Percentiles rank a stretch among this genome's conserved stretches.
Conservation (phyloP, 2,888 invertebrate genomes). For the Microchrysa polita region DNA sequence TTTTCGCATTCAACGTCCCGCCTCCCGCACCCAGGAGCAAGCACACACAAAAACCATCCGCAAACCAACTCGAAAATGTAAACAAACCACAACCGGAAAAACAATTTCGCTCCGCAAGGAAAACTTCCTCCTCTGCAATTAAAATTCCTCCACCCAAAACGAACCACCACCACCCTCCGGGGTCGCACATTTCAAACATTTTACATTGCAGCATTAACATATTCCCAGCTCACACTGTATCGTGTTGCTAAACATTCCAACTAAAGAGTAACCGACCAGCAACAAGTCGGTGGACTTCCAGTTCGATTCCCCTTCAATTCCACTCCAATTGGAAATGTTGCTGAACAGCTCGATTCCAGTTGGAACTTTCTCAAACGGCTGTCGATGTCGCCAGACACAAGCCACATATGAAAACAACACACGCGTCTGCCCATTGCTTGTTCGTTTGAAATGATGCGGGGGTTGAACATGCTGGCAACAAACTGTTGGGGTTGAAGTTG, state of each 20-base stretch:
- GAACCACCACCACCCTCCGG: background rate
- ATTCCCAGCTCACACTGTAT: background rate
- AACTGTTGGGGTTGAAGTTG: slow-evolving; percentile 24
- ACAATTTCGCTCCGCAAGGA: slow-evolving; percentile 25
- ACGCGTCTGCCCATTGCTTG: too few relatives aligned
- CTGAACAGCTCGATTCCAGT: too few relatives aligned
- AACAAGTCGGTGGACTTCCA: background rate
- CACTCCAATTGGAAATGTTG: background rate
- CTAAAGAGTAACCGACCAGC: background rate
- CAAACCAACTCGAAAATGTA: slow-evolving; percentile 17
- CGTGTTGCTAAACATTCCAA: background rate
- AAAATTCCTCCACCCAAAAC: background rate
- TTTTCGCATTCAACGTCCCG: too few relatives aligned
- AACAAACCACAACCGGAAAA: slow-evolving; percentile 39
- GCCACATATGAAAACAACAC: too few relatives aligned
- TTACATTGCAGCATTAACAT: background rate
- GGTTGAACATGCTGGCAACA: background rate
- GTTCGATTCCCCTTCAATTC: background rate
- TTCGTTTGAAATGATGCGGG: too few relatives aligned
- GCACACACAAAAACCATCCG: too few relatives aligned
- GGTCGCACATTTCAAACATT: background rate
- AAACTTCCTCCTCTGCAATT: slow-evolving; percentile 27
- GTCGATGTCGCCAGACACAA: background rate
- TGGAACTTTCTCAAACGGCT: background rate
- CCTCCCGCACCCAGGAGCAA: too few relatives aligned